phyloP scores from a whole-genome alignment of 2,113 vertebrate genomes.

The Numida meleagris region DNA sequence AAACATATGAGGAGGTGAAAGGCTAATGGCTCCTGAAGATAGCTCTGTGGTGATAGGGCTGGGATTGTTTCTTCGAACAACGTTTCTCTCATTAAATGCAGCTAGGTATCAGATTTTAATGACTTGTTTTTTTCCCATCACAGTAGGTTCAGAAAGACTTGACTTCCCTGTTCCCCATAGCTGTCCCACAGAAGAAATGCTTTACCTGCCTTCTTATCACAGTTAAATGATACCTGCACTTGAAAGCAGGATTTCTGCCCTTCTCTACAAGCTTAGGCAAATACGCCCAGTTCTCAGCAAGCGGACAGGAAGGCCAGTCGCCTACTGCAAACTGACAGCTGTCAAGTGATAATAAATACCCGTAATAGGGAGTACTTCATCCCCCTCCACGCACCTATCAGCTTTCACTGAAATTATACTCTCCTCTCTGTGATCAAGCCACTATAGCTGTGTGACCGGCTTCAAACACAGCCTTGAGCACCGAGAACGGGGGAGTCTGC shows the following conservation, averaged over 20 bases:
- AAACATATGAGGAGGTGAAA: slow-evolving; percentile 39
- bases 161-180: slow-evolving; percentile 23
- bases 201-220: slow-evolving; percentile 22
- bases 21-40: slow-evolving; percentile 53
- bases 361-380: slow-evolving; percentile 24
- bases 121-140: slow-evolving; percentile 53
- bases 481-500: not conserved
- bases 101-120: slow-evolving; percentile 59
- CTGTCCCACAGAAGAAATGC: slow-evolving; percentile 12
- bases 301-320: slow-evolving; percentile 56
- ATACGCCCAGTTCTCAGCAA: slow-evolving; percentile 61
- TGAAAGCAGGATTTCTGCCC: slow-evolving; percentile 55
- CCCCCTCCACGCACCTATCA: slow-evolving; percentile 6
- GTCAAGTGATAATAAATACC: slow-evolving; percentile 54
- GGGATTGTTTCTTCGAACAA: slow-evolving; percentile 43
- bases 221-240: slow-evolving; percentile 50
- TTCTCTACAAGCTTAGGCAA: slow-evolving; percentile 40
- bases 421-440: slow-evolving; percentile 26
- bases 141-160: slow-evolving; percentile 22
- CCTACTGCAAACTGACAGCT: slow-evolving; percentile 65
- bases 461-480: slow-evolving; percentile 17
- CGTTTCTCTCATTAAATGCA: slow-evolving; percentile 58
- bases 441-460: not conserved
- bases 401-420: slow-evolving; percentile 44
- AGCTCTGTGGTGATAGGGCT: not conserved